These are phyloP conservation scores for Goniozus legneri DNA, from an alignment of 1,140 invertebrate genomes.

Conservation along the genomic window DNA sequence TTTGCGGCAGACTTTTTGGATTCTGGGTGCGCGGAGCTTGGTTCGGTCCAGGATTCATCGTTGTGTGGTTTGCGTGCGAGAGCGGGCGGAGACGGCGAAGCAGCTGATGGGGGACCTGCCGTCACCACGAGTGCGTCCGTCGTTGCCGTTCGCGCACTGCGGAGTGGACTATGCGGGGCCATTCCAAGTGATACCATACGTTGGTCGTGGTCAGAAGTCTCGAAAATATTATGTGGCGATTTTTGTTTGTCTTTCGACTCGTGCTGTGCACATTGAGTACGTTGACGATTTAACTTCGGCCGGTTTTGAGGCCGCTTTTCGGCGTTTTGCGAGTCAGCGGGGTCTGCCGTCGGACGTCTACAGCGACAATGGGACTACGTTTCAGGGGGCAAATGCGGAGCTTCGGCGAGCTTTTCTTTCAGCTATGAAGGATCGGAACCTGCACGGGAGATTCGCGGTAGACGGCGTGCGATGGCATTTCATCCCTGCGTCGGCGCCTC, in stretches of 20 bases:
- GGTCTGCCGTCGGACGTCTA: neutral
- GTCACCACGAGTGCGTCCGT: too few species aligned
- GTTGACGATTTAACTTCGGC: neutral
- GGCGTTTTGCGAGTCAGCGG: neutral
- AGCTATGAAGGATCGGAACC: neutral
- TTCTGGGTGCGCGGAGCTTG: constrained; percentile 12
- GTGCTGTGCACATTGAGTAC: neutral
- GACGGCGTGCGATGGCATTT: too few species aligned
- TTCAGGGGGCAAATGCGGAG: too few species aligned
- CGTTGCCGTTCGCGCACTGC: constrained; percentile 14
- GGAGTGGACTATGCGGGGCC: constrained; percentile 15
- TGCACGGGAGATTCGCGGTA: neutral
- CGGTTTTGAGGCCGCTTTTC: neutral
- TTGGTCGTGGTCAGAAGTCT: neutral
- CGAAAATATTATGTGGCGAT: too few species aligned
- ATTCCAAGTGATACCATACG: neutral
- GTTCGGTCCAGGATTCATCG: constrained; percentile 12
- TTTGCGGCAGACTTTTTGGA: constrained; percentile 25
- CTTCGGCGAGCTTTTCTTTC: neutral
- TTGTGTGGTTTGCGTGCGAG: too few species aligned
- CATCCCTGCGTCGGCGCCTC: neutral
- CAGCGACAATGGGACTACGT: neutral
- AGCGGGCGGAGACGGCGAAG: too few species aligned
- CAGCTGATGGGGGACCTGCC: too few species aligned
- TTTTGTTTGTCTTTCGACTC: neutral